Conservation (phyloP, 2,113 vertebrate species). For the Apodemus speciosus region DNA sequence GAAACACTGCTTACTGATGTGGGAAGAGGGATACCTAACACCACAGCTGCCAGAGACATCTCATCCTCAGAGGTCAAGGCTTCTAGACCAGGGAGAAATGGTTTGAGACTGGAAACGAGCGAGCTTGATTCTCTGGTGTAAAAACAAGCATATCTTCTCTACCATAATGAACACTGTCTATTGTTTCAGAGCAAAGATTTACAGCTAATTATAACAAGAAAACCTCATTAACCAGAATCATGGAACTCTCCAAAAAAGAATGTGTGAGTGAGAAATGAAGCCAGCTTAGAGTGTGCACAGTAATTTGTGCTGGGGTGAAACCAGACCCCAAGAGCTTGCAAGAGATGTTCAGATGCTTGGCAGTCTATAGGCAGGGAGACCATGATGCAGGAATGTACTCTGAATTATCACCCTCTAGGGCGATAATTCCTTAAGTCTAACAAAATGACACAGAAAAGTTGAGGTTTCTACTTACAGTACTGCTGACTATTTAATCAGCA, state of each 20-base stretch:
- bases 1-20: neutral
- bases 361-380: neutral
- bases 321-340: neutral
- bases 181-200: slow-evolving; percentile 45
- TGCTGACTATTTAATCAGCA: neutral
- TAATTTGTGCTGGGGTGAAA: neutral
- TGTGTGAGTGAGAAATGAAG: neutral
- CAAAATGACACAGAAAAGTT: neutral
- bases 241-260: neutral
- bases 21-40: neutral
- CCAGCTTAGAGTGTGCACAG: neutral
- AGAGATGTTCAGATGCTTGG: neutral
- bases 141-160: neutral
- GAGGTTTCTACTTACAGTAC: neutral
- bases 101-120: neutral
- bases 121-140: neutral
- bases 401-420: neutral
- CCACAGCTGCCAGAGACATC: neutral
- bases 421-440: neutral
- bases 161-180: neutral
- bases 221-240: neutral
- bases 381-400: neutral
- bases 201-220: neutral
- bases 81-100: neutral
- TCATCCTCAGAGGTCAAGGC: neutral